Evolutionary conservation across 2,888 invertebrate species (phyloP), one percentile per base, ranked within the genome.

Genomic region (Ophonus ardosiacus): DNA sequence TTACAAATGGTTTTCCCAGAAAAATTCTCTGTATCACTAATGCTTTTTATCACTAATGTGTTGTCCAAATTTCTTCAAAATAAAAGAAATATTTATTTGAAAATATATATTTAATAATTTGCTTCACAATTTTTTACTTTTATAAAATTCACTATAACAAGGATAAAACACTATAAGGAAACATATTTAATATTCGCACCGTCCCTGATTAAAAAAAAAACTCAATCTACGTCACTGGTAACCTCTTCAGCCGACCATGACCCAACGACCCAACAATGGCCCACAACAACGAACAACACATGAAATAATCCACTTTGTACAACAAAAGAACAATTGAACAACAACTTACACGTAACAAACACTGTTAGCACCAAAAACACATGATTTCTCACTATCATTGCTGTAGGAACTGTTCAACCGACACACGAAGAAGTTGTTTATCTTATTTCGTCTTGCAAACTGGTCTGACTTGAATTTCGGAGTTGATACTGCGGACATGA

Each of bases 401-500:
- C 83, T 76, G 7, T 18, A 61, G 61, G 56, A 78, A 78, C 56
- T 74, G 15, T 56, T 7, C 18, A 56, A 74, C 43, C 74, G 21
- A 15, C 13, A 85, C 83, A 84, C 86, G 87, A 87, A 88, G 85
- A 86, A 59, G 71, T 79, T 83, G 81, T 82, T 81, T 81, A 80
- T 38, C 59, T 71, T 51, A 21, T 8, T 56, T 31, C 24, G 65
- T 81, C 68, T 43, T 63, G 7, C 15, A 84, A 82, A 78, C 84
- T 71, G 56, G 84, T 84, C 84, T 78, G 84, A 76, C 63, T 71
- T 24, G 83, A 61, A 31, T 83, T 61, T 83, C 31, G 56, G 18
- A 8, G 10, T 43, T 38, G 71, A 65, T 18, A 18, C 81, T 59
- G 31, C 59, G 7, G 43, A 10, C 43, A 31, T 13, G 43, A 51